Evolutionary conservation across 1,140 invertebrate genomes (phyloP), one percentile per base, ranked within the genome.

Genomic region (Drosophila seguyi): DNA sequence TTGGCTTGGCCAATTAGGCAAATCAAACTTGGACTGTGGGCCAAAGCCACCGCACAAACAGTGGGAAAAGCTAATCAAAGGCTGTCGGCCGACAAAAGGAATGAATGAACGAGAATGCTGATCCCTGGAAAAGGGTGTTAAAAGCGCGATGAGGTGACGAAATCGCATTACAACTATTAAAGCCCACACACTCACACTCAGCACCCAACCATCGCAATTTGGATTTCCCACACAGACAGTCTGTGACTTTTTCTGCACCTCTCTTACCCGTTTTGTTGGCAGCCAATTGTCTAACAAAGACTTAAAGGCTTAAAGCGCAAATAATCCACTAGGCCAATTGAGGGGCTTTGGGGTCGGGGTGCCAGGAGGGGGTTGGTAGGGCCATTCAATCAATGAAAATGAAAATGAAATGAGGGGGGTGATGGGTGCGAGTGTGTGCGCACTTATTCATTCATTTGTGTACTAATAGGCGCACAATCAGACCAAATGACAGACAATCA

Each of bases 381-480:
- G 67, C 60, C 84, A 84, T 87, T 87, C 76, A 87, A 87, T 87
- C 84, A 87, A 87, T 77, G 84, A 88, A 84, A 88, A 87, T 80
- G 84, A 88, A 88, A 84, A 87, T 53, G 63, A 68, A 75, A 55
- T 38, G 61, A 48, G 45, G 22, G 16, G 25, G 47, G 4, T 4
- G 34, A 16, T 4, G 18, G 39, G 79, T 77, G 76, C 55, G 80
- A 57, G 44, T 62, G 75, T 77, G 79, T 74, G 80, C 60, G 38
- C 73, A 88, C 73, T 87, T 87, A 87, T 87, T 87, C 84, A 88
- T 87, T 88, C 84, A 87, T 87, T 87, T 87, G 84, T 87, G 76
- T 84, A 81, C 84, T 87, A 87, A 87, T 87, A 87, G 80, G 84
- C 84, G 84, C 79, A 87, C 84, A 87, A 87, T 88, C 84, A 88